Conservation (phyloP, 1,140 invertebrate genomes). For the Ceratosolen solmsi region DNA sequence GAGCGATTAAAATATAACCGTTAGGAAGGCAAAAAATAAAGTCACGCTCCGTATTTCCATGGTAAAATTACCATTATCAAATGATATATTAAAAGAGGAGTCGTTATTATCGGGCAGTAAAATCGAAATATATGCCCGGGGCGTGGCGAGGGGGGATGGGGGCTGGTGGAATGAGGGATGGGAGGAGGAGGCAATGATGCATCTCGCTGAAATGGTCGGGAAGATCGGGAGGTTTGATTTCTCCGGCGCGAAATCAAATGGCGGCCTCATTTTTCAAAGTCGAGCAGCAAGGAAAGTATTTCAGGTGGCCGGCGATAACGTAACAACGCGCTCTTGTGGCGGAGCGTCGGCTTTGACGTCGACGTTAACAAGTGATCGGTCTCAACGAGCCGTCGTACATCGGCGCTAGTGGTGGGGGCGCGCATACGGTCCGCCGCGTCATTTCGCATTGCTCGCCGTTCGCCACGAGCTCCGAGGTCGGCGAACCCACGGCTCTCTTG, state of each 20-base stretch:
- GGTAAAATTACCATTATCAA: background rate
- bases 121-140: background rate
- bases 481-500: constrained; percentile 68
- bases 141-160: no score
- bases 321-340: background rate
- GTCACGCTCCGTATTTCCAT: background rate
- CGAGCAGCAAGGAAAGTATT: constrained; percentile 12
- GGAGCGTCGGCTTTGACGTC: background rate
- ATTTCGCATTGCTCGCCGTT: constrained; percentile 52
- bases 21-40: background rate
- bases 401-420: constrained; percentile 57
- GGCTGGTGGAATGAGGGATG: background rate
- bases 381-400: constrained; percentile 64
- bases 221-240: background rate
- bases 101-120: background rate
- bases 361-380: constrained; percentile 58
- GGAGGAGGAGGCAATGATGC: background rate
- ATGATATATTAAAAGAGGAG: background rate
- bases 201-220: background rate
- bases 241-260: background rate
- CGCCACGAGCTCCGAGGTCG: constrained; percentile 64
- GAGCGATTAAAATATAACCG: background rate
- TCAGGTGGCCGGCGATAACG: background rate
- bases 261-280: constrained; percentile 18
- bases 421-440: constrained; percentile 59